These are phyloP conservation scores for Drosophila gunungcola DNA, from an alignment of 1,140 invertebrate species.

Conservation along the genomic window DNA sequence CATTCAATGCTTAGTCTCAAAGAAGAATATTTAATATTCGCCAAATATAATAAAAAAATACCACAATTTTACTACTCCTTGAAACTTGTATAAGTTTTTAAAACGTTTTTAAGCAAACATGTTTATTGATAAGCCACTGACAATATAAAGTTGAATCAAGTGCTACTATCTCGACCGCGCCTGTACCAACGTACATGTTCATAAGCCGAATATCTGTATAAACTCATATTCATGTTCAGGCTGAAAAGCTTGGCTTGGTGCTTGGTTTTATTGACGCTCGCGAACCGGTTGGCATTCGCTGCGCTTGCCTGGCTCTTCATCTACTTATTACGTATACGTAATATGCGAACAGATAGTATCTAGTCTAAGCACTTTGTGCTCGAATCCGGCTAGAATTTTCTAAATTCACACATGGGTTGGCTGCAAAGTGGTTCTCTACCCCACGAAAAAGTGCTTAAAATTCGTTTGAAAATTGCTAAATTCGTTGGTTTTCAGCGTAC, in stretches of 20 bases:
- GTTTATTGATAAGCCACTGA: too few species aligned
- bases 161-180: constrained; percentile 16
- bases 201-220: constrained; percentile 6
- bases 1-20: too few species aligned
- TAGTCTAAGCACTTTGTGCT: constrained; percentile 30
- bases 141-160: neutral
- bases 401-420: constrained; percentile 27
- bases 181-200: constrained; percentile 12
- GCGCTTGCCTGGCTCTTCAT: constrained; percentile 50
- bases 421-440: constrained; percentile 3
- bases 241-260: constrained; percentile 13
- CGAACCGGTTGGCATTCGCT: constrained; percentile 55
- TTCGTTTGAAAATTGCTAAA: constrained; percentile 27
- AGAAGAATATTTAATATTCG: too few species aligned
- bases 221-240: constrained; percentile 39
- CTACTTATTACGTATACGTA: constrained; percentile 45
- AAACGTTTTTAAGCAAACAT: too few species aligned
- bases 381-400: constrained; percentile 31
- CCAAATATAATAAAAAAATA: neutral
- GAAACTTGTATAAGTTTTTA: too few species aligned
- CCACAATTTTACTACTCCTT: too few species aligned
- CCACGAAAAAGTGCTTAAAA: constrained; percentile 3
- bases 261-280: constrained; percentile 35
- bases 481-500: constrained; percentile 24
- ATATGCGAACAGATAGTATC: constrained; percentile 52